A percentile compares a stretch with the other conserved stretches of the same genome.
Evolutionary conservation across 2,797 vertebrate genomes (phyloP).

Genomic region (Gadopsis marmoratus): DNA sequence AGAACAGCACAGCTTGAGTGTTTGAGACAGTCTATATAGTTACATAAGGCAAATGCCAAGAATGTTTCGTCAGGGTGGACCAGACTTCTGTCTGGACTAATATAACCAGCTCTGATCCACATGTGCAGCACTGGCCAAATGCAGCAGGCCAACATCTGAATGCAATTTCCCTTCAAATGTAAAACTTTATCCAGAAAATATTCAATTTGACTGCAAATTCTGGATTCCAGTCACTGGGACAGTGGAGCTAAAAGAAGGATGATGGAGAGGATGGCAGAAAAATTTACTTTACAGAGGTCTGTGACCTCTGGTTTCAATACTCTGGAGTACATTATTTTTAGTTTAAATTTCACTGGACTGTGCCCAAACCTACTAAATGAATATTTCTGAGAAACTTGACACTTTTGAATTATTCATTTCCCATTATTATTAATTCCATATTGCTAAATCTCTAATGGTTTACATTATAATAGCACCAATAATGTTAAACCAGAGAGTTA

Average conservation of each 20-base stretch:
- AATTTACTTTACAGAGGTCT: conserved; percentile 65
- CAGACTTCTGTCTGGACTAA: conserved; percentile 81
- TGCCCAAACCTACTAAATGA: conserved; percentile 43
- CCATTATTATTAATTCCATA: conserved; percentile 19
- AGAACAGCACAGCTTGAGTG: conserved; percentile 52
- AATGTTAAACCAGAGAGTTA: conserved; percentile 27
- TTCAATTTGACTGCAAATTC: conserved; percentile 70
- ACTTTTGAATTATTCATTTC: conserved; percentile 7
- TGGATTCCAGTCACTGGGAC: conserved; percentile 61
- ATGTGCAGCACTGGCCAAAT: conserved; percentile 63
- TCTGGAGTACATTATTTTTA: conserved; percentile 58
- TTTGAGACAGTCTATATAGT: conserved; percentile 58
- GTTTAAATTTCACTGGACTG: conserved; percentile 55
- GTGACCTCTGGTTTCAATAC: conserved; percentile 73
- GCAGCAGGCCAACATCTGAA: conserved; percentile 82
- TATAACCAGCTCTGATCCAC: conserved; percentile 72
- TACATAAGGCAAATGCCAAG: conserved; percentile 70
- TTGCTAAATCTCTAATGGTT: conserved; percentile 39
- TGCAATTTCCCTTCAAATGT: conserved; percentile 82
- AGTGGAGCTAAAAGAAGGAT: conserved; percentile 47
- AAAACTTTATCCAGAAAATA: conserved; percentile 81
- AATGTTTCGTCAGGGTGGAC: conserved; percentile 70
- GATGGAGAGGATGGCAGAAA: conserved; percentile 44
- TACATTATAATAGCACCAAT: conserved; percentile 27
- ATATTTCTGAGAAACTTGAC: conserved; percentile 38